Evolutionary conservation across 2,113 vertebrate genomes (phyloP), one percentile per base, ranked within the genome.

Genomic region (Peromyscus californicus): DNA sequence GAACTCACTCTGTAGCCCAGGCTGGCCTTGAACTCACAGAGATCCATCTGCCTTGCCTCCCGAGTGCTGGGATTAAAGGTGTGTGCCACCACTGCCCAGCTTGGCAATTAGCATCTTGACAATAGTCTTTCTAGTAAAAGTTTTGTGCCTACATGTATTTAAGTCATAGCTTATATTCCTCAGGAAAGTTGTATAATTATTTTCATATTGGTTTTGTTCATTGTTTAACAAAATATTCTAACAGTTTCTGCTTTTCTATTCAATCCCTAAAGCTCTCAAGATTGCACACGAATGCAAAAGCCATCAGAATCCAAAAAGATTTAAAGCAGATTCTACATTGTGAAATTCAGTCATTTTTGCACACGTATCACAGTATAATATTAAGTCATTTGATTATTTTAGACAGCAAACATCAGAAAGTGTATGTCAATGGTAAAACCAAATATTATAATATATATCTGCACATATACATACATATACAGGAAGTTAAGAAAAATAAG

Each of bases 201-300:
- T 36, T 90, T 75, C 39, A 61, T 16, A n/a, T 78, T 90, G 93
- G 16, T 29, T 59, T 36, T 69, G 2, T 17, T 90, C 4, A 70
- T n/a, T 74, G 83, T 91, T 91, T 94, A 72, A 13, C 16, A 86
- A 88, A 88, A 39, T 92, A 86, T 57, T 59, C 8, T 93, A 93
- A 74, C 16, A 85, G 88, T 94, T 63, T 80, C 65, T 76, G 11
- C 42, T 9, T 70, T 94, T 96, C 29, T 63, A 75, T 75, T 76
- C 29, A 95, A 54, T 26, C 7, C 5, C 8, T n/a, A 92, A 69
- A 85, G 70, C 31, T 96, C 21, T 26, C 36, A 51, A 39, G 17
- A 79, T 87, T 61, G 76, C 21, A 42, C n/a, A 86, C 59, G 39
- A 0, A 6, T 69, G 9, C 61, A 91, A 70, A 80, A 93, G 31